Evolutionary conservation across 1,140 invertebrate genomes (phyloP), one percentile per base, ranked within the genome.

Genomic region (Drosophila lacertosa): DNA sequence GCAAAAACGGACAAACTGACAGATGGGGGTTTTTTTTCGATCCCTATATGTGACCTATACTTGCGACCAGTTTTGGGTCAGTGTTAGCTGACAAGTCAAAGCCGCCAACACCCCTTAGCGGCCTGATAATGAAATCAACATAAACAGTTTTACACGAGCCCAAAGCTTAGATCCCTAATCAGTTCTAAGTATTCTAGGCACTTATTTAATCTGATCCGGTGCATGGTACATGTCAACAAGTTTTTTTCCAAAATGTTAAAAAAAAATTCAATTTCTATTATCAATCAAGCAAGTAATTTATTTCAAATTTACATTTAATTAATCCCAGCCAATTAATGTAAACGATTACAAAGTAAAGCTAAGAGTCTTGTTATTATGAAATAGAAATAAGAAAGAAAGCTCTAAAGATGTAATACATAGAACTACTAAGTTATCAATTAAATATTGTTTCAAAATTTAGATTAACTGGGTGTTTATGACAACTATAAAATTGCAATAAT

Each of bases 251-350:
- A 18, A 24, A 0, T 4, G 16, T 40, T 18, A 0, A 16, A 16
- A 10, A 44, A 44, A n/a, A 18, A 10, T 18, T 18, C 2, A 7
- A 16, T 18, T 2, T 48, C 16, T 45, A 18, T 24, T 11, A 24
- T 20, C 20, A 29, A 29, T 13, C 4, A 5, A 26, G 32, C 5
- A 54, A 13, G 4, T 2, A 22, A 39, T 32, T 37, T 18, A 50
- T 15, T 53, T 45, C n/a, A 16, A 55, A 65, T 47, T 48, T 42
- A 65, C 47, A 39, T 58, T 39, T 32, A 57, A 65, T 58, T 65
- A 65, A 65, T 65, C 53, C 57, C 29, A 48, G 33, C 16, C 42
- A 35, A 58, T 54, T 54, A 54, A 54, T 37, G 39, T 22, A 54
- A 54, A 10, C 35, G 13, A 54, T 20, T 22, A 15, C n/a, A 11